Evolutionary conservation across 53 echinoderm and acorn worm species (phyloP), one percentile per base, ranked within the genome.

Genomic region (Holothuria scabra): DNA sequence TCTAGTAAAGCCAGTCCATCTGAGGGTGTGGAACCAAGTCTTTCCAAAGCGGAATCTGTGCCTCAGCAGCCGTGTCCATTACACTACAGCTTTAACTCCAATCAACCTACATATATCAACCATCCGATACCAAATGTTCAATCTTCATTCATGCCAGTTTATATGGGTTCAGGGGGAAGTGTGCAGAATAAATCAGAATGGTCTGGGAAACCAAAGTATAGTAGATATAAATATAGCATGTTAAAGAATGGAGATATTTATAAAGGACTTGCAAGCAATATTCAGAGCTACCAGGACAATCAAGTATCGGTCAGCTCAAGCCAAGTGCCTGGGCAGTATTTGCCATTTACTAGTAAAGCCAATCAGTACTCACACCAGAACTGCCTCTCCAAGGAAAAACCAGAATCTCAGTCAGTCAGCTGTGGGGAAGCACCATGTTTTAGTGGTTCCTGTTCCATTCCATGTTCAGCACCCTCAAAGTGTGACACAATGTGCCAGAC

Each of bases 141-240:
- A 46, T 81, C 82, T 11, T 63, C 82, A 12, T 64, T 81, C 26
- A 61, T 81, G 82, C 64, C 82, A n/a, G 49, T 81, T 24, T 81
- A 81, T 28, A 61, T 64, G 62, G 35, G 25, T 21, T 81, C 82
- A 14, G 65, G 62, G 34, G 62, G 62, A 61, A 81, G 64, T 21
- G 20, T 25, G 12, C 35, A n/a, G 19, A 46, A 23, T 19, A 81
- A 81, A 34, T 22, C 35, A 26, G 82, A 81, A 12, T 81, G 82
- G 63, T 37, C 82, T 57, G 69, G 33, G 3, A 92, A 89, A 56
- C 89, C 92, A 18, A 95, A 95, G 72, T 85, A 88, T 14, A 93
- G 93, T 66, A 84, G 91, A 70, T 99, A 99, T 81, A 99, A 99
- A 65, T 99, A 99, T 84, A 99, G 99, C 58, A 92, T 99, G 82